Evolutionary conservation across 2,113 vertebrate genomes (phyloP).

Genomic region (Cheilinus undulatus): DNA sequence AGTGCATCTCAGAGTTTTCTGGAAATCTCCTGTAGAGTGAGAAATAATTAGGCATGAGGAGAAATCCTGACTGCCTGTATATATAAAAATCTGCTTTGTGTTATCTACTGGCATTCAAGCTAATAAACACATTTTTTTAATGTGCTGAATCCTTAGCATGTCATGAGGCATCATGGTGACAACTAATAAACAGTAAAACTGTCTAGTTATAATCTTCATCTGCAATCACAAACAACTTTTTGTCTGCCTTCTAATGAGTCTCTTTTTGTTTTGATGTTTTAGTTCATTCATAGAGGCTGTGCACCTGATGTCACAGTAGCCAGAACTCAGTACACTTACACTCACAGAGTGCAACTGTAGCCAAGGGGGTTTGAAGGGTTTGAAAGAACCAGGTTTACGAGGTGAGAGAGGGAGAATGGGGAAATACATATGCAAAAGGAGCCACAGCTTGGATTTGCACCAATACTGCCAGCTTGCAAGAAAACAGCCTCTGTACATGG

Average conservation of each 20-base stretch:
- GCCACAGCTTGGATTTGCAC: too few species aligned
- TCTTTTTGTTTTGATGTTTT: neutral
- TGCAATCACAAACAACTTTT: slow-evolving; percentile 27
- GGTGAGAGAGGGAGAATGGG: too few species aligned
- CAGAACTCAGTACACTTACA: too few species aligned
- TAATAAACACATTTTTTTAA: slow-evolving; percentile 44
- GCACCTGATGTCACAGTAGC: too few species aligned
- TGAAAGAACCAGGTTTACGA: too few species aligned
- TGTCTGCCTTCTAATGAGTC: neutral
- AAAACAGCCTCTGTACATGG: too few species aligned
- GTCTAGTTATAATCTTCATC: slow-evolving; percentile 13
- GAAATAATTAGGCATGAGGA: slow-evolving; percentile 61
- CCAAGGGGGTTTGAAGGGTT: too few species aligned
- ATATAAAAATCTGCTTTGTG: slow-evolving; percentile 17
- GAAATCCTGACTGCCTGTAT: slow-evolving; percentile 38
- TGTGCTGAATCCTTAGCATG: slow-evolving; percentile 33
- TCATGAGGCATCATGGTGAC: neutral
- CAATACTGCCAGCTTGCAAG: too few species aligned
- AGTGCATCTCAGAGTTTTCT: slow-evolving; percentile 41
- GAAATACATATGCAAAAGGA: too few species aligned
- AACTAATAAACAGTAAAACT: slow-evolving; percentile 17
- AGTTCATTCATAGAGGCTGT: too few species aligned
- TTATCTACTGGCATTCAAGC: slow-evolving; percentile 29
- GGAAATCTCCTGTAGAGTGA: slow-evolving; percentile 53
- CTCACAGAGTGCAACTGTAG: too few species aligned